Conservation (phyloP, 2,113 vertebrate genomes). For the Labrus mixtus region DNA sequence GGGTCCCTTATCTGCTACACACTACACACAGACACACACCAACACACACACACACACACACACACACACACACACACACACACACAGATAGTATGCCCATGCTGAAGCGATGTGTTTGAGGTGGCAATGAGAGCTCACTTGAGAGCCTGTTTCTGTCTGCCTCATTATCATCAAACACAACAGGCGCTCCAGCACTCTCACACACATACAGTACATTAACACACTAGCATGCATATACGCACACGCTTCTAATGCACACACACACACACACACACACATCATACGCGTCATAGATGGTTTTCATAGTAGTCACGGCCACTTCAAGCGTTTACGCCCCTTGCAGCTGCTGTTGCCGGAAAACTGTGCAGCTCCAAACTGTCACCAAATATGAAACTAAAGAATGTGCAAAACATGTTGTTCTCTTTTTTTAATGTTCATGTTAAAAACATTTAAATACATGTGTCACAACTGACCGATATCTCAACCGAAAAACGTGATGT, state of each 20-base stretch:
- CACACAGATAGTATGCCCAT: not conserved
- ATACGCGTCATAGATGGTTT: slow-evolving; percentile 46
- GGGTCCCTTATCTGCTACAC: slow-evolving; percentile 51
- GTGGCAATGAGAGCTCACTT: slow-evolving; percentile 66
- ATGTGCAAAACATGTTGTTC: not conserved
- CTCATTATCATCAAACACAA: slow-evolving; percentile 78
- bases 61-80: slow-evolving; percentile 16
- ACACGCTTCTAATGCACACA: not conserved
- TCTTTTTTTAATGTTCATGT: no score
- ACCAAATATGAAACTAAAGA: not conserved
- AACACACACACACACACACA: slow-evolving; percentile 10
- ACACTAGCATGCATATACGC: not conserved
- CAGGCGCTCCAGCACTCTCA: slow-evolving; percentile 40
- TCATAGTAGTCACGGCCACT: slow-evolving; percentile 49
- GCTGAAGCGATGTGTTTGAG: slow-evolving; percentile 51
- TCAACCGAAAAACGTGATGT: no score
- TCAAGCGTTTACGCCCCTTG: slow-evolving; percentile 28
- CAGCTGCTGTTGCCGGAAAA: not conserved
- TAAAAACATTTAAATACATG: no score
- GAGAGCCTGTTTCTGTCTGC: slow-evolving; percentile 67
- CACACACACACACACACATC: slow-evolving; percentile 13
- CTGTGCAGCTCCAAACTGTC: slow-evolving; percentile 27
- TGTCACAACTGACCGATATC: no score
- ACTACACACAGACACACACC: not conserved
- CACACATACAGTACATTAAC: not conserved